Evolutionary conservation across 2,888 invertebrate species (phyloP), one percentile per base, ranked within the genome.

Genomic region (Neoaliturus tenellus): DNA sequence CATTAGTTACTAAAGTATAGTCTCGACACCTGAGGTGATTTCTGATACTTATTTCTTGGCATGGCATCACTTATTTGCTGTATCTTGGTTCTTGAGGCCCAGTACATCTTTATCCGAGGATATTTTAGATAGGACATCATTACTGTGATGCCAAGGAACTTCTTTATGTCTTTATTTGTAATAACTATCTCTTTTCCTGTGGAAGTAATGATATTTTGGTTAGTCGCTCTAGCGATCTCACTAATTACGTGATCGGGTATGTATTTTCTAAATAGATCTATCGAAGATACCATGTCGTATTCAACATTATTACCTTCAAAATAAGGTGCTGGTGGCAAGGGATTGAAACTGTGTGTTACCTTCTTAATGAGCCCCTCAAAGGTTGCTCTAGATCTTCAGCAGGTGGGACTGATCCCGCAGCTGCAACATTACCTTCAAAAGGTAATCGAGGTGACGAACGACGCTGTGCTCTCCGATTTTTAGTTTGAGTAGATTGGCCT

Each of bases 71-170:
- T 48, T 41, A 81, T 48, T 3, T 12, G 8, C 3, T 67, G 33
- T 14, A 84, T 33, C 44, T 67, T 41, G 20, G 80, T 62, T 17
- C 41, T 41, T 2, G 25, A 20, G 0, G 80, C 44, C 84, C 84
- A 81, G 48, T 81, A 81, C 84, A 84, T 84, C 5, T 41, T 69
- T 28, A 84, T 84, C 28, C 80, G 44, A 14, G 80, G 84, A 3
- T 31, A 25, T 80, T 80, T 62, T 14, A 80, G 51, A 25, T 71
- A 80, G 14, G 84, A 39, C 84, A 84, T 81, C 20, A 14, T 55
- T 3, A 84, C 69, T 10, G 84, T 44, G 1, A 84, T 81, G 1
- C 81, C 84, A 28, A 81, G 4, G 33, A 84, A 81, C 4, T 48
- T 69, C 23, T 44, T 31, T n/a, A 82, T 51, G 20, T 58, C 62